Conservation (phyloP, 2,888 invertebrate genomes). For the Gandaritis pyraliata region DNA sequence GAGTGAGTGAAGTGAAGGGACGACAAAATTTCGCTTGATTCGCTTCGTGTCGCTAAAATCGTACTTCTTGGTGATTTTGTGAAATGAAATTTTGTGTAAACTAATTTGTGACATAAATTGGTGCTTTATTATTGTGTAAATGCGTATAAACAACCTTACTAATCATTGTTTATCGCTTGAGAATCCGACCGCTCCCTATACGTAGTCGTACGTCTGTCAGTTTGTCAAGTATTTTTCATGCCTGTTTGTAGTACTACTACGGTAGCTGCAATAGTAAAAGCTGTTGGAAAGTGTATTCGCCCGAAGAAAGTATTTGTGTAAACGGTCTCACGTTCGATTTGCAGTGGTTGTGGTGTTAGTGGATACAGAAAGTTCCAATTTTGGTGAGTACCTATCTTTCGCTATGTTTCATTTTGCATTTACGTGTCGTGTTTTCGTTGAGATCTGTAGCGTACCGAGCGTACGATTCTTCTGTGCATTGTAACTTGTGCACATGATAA, state of each 20-base stretch:
- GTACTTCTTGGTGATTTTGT: constrained; percentile 69
- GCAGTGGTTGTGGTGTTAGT: constrained; percentile 65
- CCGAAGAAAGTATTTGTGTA: constrained; percentile 71
- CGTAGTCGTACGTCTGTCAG: constrained; percentile 74
- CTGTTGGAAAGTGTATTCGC: constrained; percentile 82
- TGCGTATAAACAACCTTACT: constrained; percentile 54
- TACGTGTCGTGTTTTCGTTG: constrained; percentile 62
- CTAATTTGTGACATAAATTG: constrained; percentile 66
- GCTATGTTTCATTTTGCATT: constrained; percentile 55
- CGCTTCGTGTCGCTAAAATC: constrained; percentile 80
- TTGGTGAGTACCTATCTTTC: constrained; percentile 66
- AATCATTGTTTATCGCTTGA: constrained; percentile 55
- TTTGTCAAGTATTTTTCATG: constrained; percentile 81
- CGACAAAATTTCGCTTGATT: constrained; percentile 51
- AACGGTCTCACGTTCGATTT: constrained; percentile 76
- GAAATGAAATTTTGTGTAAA: constrained; percentile 61
- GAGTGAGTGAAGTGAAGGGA: constrained; percentile 63
- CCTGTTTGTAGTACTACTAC: constrained; percentile 74
- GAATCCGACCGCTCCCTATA: constrained; percentile 81
- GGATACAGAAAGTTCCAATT: constrained; percentile 76
- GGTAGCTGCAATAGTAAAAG: constrained; percentile 80
- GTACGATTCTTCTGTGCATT: too few species aligned
- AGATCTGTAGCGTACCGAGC: constrained; percentile 44
- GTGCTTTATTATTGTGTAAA: constrained; percentile 61
- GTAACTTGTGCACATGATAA: constrained; percentile 8